Base-by-base conservation (phyloP, 2,797 vertebrate genomes). In the Acrossocheilus wenchowensis region DNA sequence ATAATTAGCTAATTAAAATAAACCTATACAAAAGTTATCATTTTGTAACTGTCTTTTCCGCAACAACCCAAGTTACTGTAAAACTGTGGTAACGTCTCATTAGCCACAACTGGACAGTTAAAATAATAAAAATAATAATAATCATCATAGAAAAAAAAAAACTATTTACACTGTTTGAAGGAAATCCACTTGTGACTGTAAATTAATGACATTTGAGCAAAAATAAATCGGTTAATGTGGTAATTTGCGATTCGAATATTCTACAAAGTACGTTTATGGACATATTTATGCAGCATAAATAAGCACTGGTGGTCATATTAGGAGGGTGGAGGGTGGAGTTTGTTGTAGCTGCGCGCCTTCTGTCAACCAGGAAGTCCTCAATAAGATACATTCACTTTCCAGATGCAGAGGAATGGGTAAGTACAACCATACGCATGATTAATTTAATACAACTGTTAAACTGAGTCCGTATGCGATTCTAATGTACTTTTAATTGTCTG, bases 301-400 rank as follows among this genome's bases (percentile, higher is more conserved):
- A 26, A 74, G 43, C 71, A 26, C n/a, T 48, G 3, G 43, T 74
- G 14, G n/a, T 60, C 39, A 11, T 9, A 9, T 45, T 45, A 5
- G 15, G 52, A 74, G 82, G 82, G 82, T 64, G 15, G 52, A 74
- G 82, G 82, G 82, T 64, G 72, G 82, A 77, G 72, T 52, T 84
- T 80, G 78, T 79, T 21, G n/a, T 2, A 8, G 14, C 15, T 21
- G 5, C n/a, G 23, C 73, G n/a, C 57, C 10, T 14, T 75, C 57
- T 30, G 23, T 30, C 66, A 87, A 88, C 69, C 86, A 88, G 88
- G 88, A 90, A 90, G 86, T 72, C 34, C 23, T 36, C 21, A 75
- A 71, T 43, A 17, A 78, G 57, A 77, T 54, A 68, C 72, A 21
- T 83, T 78, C 21, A 71, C 64, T 78, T 39, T 82, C 52, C 60